A percentile compares a stretch with the other conserved stretches of the same genome.
phyloP scores from a whole-genome alignment of 2,113 vertebrate species.

The Coreoperca whiteheadi region DNA sequence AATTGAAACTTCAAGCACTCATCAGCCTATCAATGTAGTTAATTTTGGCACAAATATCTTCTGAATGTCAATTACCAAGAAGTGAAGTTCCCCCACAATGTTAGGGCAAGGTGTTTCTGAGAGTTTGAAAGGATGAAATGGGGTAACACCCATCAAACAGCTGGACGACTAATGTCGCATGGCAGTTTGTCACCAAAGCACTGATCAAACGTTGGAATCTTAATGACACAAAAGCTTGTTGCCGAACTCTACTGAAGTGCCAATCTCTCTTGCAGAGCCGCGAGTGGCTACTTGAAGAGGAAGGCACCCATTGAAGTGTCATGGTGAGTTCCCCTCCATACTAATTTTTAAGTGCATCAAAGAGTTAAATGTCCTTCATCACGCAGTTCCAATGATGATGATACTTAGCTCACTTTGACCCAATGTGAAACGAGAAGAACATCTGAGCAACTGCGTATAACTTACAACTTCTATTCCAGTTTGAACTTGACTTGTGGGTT shows the following conservation, averaged over 20 bases:
- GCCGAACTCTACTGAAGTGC: fast-evolving
- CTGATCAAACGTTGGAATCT: slow-evolving; percentile 67
- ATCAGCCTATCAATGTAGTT: no score
- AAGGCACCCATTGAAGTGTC: fast-evolving
- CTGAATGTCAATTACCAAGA: no score
- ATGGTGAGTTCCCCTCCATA: slow-evolving; percentile 17
- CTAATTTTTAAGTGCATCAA: background rate
- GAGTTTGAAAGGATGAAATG: slow-evolving; percentile 81
- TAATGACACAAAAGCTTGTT: fast-evolving
- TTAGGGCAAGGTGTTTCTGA: background rate
- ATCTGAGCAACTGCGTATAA: slow-evolving; percentile 79
- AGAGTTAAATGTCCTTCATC: no score
- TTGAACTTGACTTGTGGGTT: no score
- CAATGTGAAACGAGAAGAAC: slow-evolving; percentile 83
- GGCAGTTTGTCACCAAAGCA: slow-evolving; percentile 83
- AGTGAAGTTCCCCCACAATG: background rate
- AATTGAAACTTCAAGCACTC: no score
- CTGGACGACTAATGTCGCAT: slow-evolving; percentile 75
- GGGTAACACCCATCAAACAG: slow-evolving; percentile 53
- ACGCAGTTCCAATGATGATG: slow-evolving; percentile 82
- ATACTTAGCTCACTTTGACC: slow-evolving; percentile 89
- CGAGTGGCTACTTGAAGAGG: fast-evolving
- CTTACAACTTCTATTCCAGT: no score
- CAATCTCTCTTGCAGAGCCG: background rate
- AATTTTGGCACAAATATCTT: no score